These are phyloP conservation scores for Donacobius atricapilla DNA, from an alignment of 2,113 vertebrate species.

Conservation along the genomic window DNA sequence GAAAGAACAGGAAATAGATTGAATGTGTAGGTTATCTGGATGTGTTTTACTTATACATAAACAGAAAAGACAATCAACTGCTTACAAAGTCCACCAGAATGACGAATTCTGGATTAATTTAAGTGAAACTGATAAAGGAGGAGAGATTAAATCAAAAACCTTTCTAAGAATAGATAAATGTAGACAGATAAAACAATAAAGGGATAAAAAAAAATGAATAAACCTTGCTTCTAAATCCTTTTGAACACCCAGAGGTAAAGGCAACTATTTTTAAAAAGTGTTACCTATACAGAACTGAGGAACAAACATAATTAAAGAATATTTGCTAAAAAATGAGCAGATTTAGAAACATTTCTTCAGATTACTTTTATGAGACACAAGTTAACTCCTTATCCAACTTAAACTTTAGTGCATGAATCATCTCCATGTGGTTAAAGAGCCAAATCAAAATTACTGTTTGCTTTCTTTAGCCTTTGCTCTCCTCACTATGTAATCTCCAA, in stretches of 20 bases:
- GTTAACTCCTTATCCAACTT: background rate
- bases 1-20: background rate
- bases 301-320: background rate
- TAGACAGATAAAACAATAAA: background rate
- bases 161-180: background rate
- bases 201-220: background rate
- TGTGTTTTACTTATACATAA: background rate
- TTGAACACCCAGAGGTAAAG: background rate
- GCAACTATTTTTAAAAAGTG: background rate
- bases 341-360: background rate
- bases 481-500: background rate
- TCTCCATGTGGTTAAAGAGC: background rate
- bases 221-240: background rate
- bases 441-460: constrained; percentile 29
- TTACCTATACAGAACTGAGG: background rate
- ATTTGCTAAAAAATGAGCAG: background rate
- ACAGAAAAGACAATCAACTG: background rate
- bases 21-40: background rate
- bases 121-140: background rate
- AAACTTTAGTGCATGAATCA: background rate
- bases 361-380: background rate
- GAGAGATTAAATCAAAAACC: background rate
- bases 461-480: constrained; percentile 10
- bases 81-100: background rate
- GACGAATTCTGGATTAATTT: background rate